Evolutionary conservation across 1,140 invertebrate species (phyloP), one percentile per base, ranked within the genome.

Genomic region (Solen grandis): DNA sequence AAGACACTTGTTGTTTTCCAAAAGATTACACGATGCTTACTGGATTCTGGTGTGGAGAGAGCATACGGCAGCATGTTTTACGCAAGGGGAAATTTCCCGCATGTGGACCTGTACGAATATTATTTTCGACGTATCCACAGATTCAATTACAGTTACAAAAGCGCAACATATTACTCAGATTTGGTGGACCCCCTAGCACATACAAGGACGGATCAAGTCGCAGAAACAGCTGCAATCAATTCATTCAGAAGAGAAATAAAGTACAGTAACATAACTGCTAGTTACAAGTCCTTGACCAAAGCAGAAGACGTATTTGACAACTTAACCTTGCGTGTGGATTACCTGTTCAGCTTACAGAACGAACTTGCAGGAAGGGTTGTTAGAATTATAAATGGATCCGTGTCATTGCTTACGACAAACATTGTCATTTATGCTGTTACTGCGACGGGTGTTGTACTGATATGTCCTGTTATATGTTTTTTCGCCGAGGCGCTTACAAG

Each of bases 221-320:
- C 8, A 19, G 65, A 68, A 36, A 78, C 75, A 31, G 25, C 2
- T 25, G 27, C 65, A 36, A 78, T 78, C 5, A 41, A 62, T 1
- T 10, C 5, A 4, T 50, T 78, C 2, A 35, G 75, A 22, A 22
- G 35, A 10, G 75, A 78, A 46, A 78, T 78, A 35, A 69, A 55
- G 35, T 59, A 59, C 33, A 60, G 63, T 41, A 68, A 78, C 29
- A 46, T 57, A 22, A 52, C 33, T 38, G 65, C 22, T 10, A 38
- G 27, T 31, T 78, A 78, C 36, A 22, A 3, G 16, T 69, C 63
- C 2, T 16, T 27, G 2, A 29, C 13, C 19, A 78, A 78, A 50
- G 63, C 75, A 5, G 29, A 78, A 27, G 50, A 46, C n/a, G 68
- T 69, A 35, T 78, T 78, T 36, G 75, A 78, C 38, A 78, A 78